A percentile compares a stretch with the other conserved stretches of the same genome.
phyloP scores from a whole-genome alignment of 1,140 invertebrate species.

The Protaetia brevitarsis region DNA sequence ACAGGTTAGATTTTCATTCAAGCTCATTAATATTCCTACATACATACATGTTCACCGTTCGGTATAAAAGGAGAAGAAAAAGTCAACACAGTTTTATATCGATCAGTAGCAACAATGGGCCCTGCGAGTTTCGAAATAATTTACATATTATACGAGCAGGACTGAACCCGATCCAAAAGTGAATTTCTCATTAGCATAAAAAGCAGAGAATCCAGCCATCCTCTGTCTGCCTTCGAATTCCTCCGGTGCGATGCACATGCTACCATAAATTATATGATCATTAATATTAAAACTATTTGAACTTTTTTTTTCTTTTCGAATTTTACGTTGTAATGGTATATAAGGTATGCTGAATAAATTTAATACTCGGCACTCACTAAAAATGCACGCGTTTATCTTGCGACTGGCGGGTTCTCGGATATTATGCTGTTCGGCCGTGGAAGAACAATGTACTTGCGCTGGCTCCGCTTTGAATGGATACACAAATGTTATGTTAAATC shows the following conservation, averaged over 20 bases:
- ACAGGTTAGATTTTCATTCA: background rate
- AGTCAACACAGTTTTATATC: slow-evolving; percentile 23
- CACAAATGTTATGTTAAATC: too few relatives aligned
- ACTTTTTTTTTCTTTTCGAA: slow-evolving; percentile 14
- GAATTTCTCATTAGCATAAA: slow-evolving; percentile 28
- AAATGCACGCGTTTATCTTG: slow-evolving; percentile 3
- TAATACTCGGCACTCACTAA: slow-evolving; percentile 1
- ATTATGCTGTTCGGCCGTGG: background rate
- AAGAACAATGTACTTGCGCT: background rate
- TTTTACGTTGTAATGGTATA: slow-evolving; percentile 2
- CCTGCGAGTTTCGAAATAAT: slow-evolving; percentile 22
- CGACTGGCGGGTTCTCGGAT: background rate
- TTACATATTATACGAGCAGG: slow-evolving; percentile 28
- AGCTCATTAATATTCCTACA: background rate
- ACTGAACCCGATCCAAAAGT: slow-evolving; percentile 26
- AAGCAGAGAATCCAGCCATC: slow-evolving; percentile 17
- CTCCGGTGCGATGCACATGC: slow-evolving; percentile 12
- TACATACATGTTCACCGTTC: slow-evolving; percentile 2
- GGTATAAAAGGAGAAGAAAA: background rate
- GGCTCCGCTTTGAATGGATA: too few relatives aligned
- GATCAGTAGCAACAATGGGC: slow-evolving; percentile 28
- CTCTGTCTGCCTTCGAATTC: slow-evolving; percentile 7
- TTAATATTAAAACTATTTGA: slow-evolving; percentile 18
- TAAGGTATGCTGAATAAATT: slow-evolving; percentile 3
- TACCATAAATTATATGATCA: slow-evolving; percentile 17